Base-by-base conservation (phyloP, 2,113 vertebrate genomes). In the Channa maculata region DNA sequence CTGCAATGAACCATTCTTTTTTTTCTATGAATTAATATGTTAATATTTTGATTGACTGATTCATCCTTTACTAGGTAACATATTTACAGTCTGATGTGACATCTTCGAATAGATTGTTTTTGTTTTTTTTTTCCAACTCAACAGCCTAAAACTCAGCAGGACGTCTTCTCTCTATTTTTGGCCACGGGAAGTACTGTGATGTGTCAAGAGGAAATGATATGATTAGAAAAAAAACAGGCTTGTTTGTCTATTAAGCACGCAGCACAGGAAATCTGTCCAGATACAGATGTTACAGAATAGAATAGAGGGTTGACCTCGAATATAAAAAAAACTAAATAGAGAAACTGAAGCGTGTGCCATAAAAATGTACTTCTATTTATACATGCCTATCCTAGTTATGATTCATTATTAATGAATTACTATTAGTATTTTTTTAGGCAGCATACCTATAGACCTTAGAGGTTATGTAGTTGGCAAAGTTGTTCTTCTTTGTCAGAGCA, bases 141-240 rank as follows among this genome's bases (percentile, higher is more conserved):
- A 24, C 24, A 24, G 24, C 24, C 24, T 24, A 24, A 24, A 24
- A 24, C 24, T 1, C 39, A 41, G 66, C 46, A 45, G 64, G 46
- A 52, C 67, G 38, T 74, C 65, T 38, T 66, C 75, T 57, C 14
- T 75, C 75, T 89, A 84, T 87, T 86, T 79, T 62, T 75, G 72
- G 75, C 71, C 65, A 61, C 81, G 88, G 91, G 91, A 92, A 91
- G 82, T 45, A 43, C 83, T 86, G 87, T 79, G 84, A 88, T 84
- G 72, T 87, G 82, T 90, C 78, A 68, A 79, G 67, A 88, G 89
- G 88, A 92, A 91, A 90, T 85, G 75, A 80, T 85, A 71, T 50
- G 80, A 88, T 82, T 82, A 68, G 67, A 6, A 55, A 69, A 69
- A 24, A 75, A 87, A 77, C 63, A 50, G 63, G 77, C 65, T 77